Evolutionary conservation across 1,140 invertebrate genomes (phyloP).

Genomic region (Colletes latitarsis): DNA sequence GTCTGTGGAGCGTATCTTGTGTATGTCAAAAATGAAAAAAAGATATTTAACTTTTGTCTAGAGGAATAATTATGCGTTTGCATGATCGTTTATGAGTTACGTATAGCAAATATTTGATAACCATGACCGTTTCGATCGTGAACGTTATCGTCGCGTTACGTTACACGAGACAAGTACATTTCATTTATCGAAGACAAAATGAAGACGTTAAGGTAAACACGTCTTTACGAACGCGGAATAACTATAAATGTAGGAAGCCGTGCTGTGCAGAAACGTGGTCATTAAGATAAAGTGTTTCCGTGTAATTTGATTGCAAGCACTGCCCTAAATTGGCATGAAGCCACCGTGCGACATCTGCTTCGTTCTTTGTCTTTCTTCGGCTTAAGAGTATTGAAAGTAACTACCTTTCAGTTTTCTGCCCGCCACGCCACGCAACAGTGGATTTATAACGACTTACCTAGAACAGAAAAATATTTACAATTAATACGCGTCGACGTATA

Average conservation of each 20-base stretch:
- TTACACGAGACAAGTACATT: not conserved
- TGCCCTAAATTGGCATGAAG: constrained; percentile 66
- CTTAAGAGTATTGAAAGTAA: constrained; percentile 55
- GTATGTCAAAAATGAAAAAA: too few relatives aligned
- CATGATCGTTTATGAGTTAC: too few relatives aligned
- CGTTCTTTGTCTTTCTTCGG: constrained; percentile 67
- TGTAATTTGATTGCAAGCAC: constrained; percentile 57
- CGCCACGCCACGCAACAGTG: not conserved
- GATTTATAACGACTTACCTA: constrained; percentile 63
- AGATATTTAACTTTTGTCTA: too few relatives aligned
- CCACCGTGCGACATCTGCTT: constrained; percentile 67
- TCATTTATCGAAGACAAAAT: constrained; percentile 6
- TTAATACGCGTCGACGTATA: not conserved
- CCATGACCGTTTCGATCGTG: too few relatives aligned
- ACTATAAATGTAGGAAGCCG: constrained; percentile 42
- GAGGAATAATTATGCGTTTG: too few relatives aligned
- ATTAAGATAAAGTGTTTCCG: constrained; percentile 65
- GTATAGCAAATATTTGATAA: too few relatives aligned
- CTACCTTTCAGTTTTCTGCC: constrained; percentile 46
- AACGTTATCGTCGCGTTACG: too few relatives aligned
- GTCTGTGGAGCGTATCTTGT: too few relatives aligned
- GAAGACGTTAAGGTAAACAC: constrained; percentile 29
- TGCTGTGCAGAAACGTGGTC: constrained; percentile 57
- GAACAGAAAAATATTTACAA: constrained; percentile 57
- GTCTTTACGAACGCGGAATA: constrained; percentile 8